Conservation (phyloP, 1,140 invertebrate species). For the Bacillus rossius region DNA sequence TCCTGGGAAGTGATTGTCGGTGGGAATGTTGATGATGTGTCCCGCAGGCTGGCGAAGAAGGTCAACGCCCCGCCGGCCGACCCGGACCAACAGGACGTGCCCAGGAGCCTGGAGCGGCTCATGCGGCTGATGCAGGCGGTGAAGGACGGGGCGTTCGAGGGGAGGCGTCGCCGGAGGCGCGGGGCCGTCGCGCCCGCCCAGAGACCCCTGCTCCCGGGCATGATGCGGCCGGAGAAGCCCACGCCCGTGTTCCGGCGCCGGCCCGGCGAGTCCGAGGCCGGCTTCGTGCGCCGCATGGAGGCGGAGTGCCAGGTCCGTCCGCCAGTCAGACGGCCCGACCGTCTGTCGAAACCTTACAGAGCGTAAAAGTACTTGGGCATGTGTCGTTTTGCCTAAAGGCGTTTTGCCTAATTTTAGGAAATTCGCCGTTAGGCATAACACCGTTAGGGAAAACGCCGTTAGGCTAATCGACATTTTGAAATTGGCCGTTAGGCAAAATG, state of each 20-base stretch:
- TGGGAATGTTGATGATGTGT: background rate
- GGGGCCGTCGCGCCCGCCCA: background rate
- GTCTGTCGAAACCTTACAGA: too few relatives aligned
- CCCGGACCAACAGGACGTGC: slow-evolving; percentile 57
- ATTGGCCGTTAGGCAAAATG: too few relatives aligned
- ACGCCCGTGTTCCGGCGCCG: slow-evolving; percentile 46
- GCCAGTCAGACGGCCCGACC: too few relatives aligned
- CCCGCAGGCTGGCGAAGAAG: slow-evolving; percentile 55
- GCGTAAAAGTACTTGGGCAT: too few relatives aligned
- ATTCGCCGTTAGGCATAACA: too few relatives aligned
- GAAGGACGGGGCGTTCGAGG: slow-evolving; percentile 34
- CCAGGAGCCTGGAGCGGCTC: slow-evolving; percentile 52
- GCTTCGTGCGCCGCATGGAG: slow-evolving; percentile 46
- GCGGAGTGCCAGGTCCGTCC: slow-evolving; percentile 31
- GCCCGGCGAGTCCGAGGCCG: slow-evolving; percentile 39
- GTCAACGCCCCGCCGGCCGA: slow-evolving; percentile 60
- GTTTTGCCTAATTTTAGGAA: too few relatives aligned
- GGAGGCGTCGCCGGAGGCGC: slow-evolving; percentile 35
- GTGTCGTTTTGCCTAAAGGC: too few relatives aligned
- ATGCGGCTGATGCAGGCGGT: slow-evolving; percentile 51
- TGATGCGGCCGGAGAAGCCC: slow-evolving; percentile 40
- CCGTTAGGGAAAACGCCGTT: too few relatives aligned
- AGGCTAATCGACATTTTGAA: too few relatives aligned
- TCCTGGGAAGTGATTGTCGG: too few relatives aligned
- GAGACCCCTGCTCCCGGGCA: slow-evolving; percentile 20